These are phyloP conservation scores for Campoplex capitator DNA, from an alignment of 2,888 invertebrate species.

Conservation along the genomic window DNA sequence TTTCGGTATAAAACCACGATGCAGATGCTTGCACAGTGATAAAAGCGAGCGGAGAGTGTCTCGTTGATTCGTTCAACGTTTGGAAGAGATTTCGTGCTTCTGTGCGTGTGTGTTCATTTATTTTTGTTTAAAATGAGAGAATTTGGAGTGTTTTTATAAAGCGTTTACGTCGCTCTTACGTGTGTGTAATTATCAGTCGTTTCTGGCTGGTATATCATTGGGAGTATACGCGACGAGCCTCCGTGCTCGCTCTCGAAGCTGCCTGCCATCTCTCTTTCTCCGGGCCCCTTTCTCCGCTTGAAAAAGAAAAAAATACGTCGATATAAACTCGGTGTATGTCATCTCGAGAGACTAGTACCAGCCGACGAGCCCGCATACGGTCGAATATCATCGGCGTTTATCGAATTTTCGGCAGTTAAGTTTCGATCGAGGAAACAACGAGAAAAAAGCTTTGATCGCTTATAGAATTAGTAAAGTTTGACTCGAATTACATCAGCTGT, in stretches of 20 bases:
- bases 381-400: not conserved
- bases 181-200: not conserved
- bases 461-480: conserved; percentile 2
- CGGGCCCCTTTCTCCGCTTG: conserved; percentile 30
- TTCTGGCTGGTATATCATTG: not conserved
- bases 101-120: not conserved
- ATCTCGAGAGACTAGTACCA: conserved; percentile 39
- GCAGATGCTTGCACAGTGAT: conserved; percentile 43
- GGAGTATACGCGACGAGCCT: conserved; percentile 23
- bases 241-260: conserved; percentile 8
- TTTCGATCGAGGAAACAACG: not conserved
- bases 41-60: conserved; percentile 25
- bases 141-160: not conserved
- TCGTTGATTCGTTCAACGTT: not conserved
- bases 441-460: not conserved
- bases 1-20: conserved; percentile 76
- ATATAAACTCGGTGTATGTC: conserved; percentile 42
- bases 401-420: not conserved
- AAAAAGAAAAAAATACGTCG: conserved; percentile 15
- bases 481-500: conserved; percentile 30
- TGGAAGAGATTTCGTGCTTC: not conserved
- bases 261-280: not conserved
- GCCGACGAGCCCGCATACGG: conserved; percentile 37
- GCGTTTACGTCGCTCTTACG: not conserved
- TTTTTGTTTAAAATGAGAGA: not conserved